Percentiles rank a stretch among this genome's conserved stretches.
These are phyloP conservation scores for Leontopithecus rosalia DNA, from an alignment of 2,797 vertebrate genomes.

Conservation along the genomic window DNA sequence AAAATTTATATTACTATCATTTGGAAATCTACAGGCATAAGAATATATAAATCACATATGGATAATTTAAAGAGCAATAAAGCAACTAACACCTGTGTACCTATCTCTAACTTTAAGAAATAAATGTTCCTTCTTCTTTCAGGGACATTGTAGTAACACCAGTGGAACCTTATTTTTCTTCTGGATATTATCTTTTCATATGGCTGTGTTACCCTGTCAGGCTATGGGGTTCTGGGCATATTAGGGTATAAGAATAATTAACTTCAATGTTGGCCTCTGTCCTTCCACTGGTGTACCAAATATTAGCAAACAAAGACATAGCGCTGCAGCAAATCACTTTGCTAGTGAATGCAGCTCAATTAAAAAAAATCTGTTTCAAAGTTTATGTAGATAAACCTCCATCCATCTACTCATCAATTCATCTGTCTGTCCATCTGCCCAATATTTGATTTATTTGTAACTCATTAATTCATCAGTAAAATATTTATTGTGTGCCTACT, in stretches of 20 bases:
- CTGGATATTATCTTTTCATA: neutral
- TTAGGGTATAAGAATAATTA: conserved; percentile 13
- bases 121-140: neutral
- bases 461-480: neutral
- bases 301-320: neutral
- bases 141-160: neutral
- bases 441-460: conserved; percentile 15
- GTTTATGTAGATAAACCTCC: neutral
- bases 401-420: neutral
- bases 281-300: neutral
- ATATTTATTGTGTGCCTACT: neutral
- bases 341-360: neutral
- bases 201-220: neutral
- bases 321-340: neutral
- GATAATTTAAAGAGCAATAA: neutral
- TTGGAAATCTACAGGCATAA: neutral
- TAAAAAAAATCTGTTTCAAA: neutral
- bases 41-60: neutral
- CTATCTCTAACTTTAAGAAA: neutral
- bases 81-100: neutral
- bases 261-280: neutral
- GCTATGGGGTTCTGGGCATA: neutral
- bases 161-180: neutral
- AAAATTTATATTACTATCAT: neutral
- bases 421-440: neutral